Base-by-base conservation (phyloP, 2,797 vertebrate species). In the Megalops cyprinoides region DNA sequence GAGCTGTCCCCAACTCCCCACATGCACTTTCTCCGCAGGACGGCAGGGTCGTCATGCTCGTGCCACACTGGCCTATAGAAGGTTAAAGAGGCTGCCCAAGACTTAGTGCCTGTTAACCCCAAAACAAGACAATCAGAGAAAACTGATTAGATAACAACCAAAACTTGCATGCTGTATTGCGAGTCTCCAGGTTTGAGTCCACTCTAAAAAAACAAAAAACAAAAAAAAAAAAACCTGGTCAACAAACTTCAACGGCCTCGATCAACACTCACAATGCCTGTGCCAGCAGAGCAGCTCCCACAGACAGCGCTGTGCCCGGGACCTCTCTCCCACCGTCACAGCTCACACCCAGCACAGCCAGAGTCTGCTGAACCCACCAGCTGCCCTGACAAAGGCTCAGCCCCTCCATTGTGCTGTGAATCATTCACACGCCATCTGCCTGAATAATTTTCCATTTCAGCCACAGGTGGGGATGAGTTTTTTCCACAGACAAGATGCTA, bases 391-490 rank as follows among this genome's bases (percentile, higher is more conserved):
- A 80, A 75, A 80, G 71, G 37, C 42, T 28, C 49, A 31, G 53
- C 53, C 56, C 10, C 51, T 56, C 71, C 71, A 75, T 75, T 75
- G 79, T 80, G 69, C 53, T 39, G 39, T 46, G 71, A 71, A 60
- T 46, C 44, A 73, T 74, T 55, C 79, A 28, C 79, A 80, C 39
- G 46, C 49, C 79, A 46, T 80, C 79, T 80, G 79, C 67, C 53
- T 80, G 79, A 80, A 80, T 80, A 60, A 80, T 55, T 75, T 75
- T 46, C n/a, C 71, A 75, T 75, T 75, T 56, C 58, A 69, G 46
- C 67, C 37, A 31, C 78, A 44, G 53, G 25, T 56, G 69, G 7
- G 31, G n/a, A 18, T 53, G 53, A 14, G n/a, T 7, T n/a, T 58
- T 48, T 18, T 31, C 15, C 15, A 28, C 12, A 28, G 3, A 60